phyloP scores from a whole-genome alignment of 2,888 invertebrate genomes.

The Rhamphomyia laevipes region DNA sequence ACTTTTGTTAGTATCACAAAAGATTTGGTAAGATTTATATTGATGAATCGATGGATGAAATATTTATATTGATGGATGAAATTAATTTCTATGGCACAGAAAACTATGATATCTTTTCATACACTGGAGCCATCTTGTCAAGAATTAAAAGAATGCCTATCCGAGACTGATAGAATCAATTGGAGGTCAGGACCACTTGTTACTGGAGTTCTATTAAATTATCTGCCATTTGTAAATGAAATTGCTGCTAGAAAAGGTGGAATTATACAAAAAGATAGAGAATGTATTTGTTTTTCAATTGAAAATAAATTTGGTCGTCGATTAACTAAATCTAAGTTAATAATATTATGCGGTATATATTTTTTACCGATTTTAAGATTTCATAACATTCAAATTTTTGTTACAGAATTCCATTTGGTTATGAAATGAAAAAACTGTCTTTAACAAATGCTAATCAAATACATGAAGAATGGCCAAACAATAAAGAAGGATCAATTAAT shows the following conservation, averaged over 20 bases:
- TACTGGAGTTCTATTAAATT: conserved; percentile 22
- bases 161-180: conserved; percentile 21
- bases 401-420: conserved; percentile 23
- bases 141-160: conserved; percentile 25
- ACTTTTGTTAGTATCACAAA: conserved; percentile 28
- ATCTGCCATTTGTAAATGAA: conserved; percentile 18
- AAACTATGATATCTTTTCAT: conserved; percentile 28
- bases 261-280: conserved; percentile 18
- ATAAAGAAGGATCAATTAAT: conserved; percentile 24
- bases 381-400: too few relatives aligned
- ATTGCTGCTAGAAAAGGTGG: conserved; percentile 18
- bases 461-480: conserved; percentile 25
- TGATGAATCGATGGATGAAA: too few relatives aligned
- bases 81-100: conserved; percentile 7
- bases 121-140: conserved; percentile 21
- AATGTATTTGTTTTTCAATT: conserved; percentile 20
- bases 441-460: conserved; percentile 21
- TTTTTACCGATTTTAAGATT: neutral
- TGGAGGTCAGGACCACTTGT: conserved; percentile 25
- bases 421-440: conserved; percentile 17
- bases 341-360: neutral
- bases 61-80: neutral
- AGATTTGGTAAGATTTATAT: conserved; percentile 20
- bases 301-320: neutral
- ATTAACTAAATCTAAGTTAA: neutral